A percentile compares a stretch with the other conserved stretches of the same genome.
These are phyloP conservation scores for Drosophila navojoa DNA, from an alignment of 1,140 invertebrate genomes.

Conservation along the genomic window DNA sequence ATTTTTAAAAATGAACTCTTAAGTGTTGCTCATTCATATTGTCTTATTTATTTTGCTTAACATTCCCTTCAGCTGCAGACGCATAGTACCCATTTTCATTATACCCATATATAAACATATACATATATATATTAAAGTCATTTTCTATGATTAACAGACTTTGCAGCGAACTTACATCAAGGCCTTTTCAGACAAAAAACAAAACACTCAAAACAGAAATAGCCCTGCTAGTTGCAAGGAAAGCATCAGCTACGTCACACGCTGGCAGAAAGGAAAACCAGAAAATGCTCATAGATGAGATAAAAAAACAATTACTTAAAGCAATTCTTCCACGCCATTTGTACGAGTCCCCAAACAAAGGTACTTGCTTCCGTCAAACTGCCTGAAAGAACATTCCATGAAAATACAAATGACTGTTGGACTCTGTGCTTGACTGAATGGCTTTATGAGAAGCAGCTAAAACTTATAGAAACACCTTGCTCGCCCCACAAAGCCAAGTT, in stretches of 20 bases:
- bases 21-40: constrained; percentile 4
- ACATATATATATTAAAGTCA: too few relatives aligned
- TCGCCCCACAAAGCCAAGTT: constrained; percentile 62
- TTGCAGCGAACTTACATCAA: too few relatives aligned
- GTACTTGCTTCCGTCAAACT: constrained; percentile 62
- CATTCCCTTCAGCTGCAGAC: too few relatives aligned
- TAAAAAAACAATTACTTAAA: constrained; percentile 77
- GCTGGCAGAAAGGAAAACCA: constrained; percentile 9
- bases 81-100: too few relatives aligned
- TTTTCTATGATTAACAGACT: too few relatives aligned
- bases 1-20: neutral
- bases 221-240: neutral
- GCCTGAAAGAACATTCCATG: constrained; percentile 47
- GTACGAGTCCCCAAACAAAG: constrained; percentile 78
- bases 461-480: constrained; percentile 58
- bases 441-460: constrained; percentile 50
- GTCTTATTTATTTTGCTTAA: neutral
- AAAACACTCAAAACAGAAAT: neutral
- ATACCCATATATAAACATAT: too few relatives aligned
- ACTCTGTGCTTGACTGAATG: constrained; percentile 47
- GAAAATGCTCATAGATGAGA: constrained; percentile 39
- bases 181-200: too few relatives aligned
- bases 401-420: constrained; percentile 50
- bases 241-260: neutral
- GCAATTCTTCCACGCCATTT: constrained; percentile 81